Conservation (phyloP, 2,888 invertebrate species). For the Mythimna ferrago region DNA sequence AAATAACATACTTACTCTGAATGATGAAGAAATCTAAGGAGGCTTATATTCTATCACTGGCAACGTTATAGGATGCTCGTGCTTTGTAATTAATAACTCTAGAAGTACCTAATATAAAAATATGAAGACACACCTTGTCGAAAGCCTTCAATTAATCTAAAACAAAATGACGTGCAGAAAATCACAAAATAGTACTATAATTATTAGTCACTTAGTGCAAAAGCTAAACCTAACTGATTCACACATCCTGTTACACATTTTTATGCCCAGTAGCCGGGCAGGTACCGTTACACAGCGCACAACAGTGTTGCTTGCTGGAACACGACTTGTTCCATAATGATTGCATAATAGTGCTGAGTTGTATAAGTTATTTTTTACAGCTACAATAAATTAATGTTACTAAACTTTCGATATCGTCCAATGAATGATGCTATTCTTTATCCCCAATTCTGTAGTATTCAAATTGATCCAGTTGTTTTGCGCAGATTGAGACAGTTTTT, state of each 20-base stretch:
- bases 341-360: constrained; percentile 1
- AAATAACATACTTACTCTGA: not conserved
- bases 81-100: too few species aligned
- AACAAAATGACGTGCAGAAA: not conserved
- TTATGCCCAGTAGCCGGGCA: constrained; percentile 44
- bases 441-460: not conserved
- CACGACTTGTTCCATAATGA: constrained; percentile 7
- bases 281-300: constrained; percentile 50
- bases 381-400: not conserved
- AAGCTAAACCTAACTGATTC: constrained; percentile 48
- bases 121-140: not conserved
- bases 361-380: not conserved
- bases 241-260: constrained; percentile 64
- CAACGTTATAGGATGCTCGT: too few species aligned
- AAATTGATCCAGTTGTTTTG: constrained; percentile 1
- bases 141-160: constrained; percentile 8
- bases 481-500: not conserved
- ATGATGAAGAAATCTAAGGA: not conserved
- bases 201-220: constrained; percentile 31
- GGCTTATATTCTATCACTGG: not conserved
- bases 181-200: constrained; percentile 3
- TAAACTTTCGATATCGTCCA: not conserved
- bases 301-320: constrained; percentile 46
- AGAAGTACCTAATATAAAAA: too few species aligned
- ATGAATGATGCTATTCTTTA: not conserved